Evolutionary conservation across 2,797 vertebrate species (phyloP), one percentile per base, ranked within the genome.

Genomic region (Rhinatrema bivittatum): DNA sequence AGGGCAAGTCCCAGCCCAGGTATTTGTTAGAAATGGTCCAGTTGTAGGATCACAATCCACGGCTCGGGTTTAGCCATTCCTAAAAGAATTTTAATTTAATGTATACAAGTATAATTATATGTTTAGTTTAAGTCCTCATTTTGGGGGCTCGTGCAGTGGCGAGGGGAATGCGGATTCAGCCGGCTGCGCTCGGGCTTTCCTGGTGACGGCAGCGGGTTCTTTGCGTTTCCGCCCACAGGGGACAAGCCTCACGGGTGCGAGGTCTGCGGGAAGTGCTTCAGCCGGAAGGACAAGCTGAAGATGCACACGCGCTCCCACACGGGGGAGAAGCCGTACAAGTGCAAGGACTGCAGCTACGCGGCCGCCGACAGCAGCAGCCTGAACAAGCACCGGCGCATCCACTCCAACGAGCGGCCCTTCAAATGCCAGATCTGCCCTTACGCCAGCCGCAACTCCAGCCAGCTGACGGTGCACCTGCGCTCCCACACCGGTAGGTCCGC

Each of bases 401-500:
- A 99, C 67, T 93, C 90, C 0, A 88, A 98, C 0, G 94, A 98
- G 50, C 85, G 93, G 7, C 96, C 96, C n/a, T 99, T 97, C 45
- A 97, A 96, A 30, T 99, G 96, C 62, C 96, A 99, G 82, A 91
- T 98, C 73, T 99, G 96, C 36, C 92, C 96, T 0, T 98, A 99
- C 0, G 91, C 94, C 60, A 98, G 95, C 76, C 91, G 91, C 60
- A 98, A 92, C 84, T 98, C 93, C 56, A 99, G 96, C 79, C 96
- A 99, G 61, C 94, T 99, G 51, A 98, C 93, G 1, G 92, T 98
- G 6, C 96, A 97, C 60, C 91, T 99, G 16, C 85, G 93, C 31
- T 99, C 94, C 0, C 95, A 99, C 84, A 99, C 95, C 0, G 95
- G 94, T 97, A 29, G 59, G 79, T 16, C 26, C 6, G 1, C 5